phyloP scores from a whole-genome alignment of 2,888 invertebrate genomes.

The Deilephila porcellus region DNA sequence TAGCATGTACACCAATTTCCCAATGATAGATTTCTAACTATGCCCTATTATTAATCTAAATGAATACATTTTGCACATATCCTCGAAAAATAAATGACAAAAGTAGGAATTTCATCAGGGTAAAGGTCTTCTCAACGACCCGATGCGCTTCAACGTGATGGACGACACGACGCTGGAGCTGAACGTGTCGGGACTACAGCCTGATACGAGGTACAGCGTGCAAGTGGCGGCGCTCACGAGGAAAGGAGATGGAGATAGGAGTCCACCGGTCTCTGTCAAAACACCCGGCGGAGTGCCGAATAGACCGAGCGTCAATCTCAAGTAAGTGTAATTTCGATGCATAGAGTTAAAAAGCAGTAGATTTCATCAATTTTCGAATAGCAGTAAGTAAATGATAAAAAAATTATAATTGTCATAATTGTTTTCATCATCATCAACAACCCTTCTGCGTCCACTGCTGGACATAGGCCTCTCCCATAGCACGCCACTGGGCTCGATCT shows the following conservation, averaged over 20 bases:
- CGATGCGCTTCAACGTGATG: slow-evolving; percentile 93
- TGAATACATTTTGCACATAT: neutral
- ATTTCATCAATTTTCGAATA: no score
- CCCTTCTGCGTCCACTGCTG: no score
- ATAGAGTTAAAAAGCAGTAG: no score
- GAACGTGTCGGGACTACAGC: slow-evolving; percentile 95
- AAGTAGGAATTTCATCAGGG: slow-evolving; percentile 76
- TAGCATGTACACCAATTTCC: no score
- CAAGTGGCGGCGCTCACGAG: slow-evolving; percentile 98
- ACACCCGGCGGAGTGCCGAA: slow-evolving; percentile 98
- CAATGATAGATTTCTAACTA: neutral
- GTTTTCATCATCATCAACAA: no score
- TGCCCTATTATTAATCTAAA: neutral
- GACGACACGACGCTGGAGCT: slow-evolving; percentile 91
- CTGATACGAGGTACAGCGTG: slow-evolving; percentile 96
- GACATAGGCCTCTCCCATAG: no score
- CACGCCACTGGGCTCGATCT: no score
- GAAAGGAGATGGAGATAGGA: slow-evolving; percentile 98
- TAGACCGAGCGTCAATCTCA: slow-evolving; percentile 91
- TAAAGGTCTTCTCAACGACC: slow-evolving; percentile 92
- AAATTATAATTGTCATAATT: no score
- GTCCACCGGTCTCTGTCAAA: slow-evolving; percentile 92
- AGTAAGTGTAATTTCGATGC: slow-evolving; percentile 78
- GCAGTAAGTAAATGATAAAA: no score
- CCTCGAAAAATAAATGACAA: neutral